Evolutionary conservation across 2,797 vertebrate genomes (phyloP).

Genomic region (Acanthurus lineatus): DNA sequence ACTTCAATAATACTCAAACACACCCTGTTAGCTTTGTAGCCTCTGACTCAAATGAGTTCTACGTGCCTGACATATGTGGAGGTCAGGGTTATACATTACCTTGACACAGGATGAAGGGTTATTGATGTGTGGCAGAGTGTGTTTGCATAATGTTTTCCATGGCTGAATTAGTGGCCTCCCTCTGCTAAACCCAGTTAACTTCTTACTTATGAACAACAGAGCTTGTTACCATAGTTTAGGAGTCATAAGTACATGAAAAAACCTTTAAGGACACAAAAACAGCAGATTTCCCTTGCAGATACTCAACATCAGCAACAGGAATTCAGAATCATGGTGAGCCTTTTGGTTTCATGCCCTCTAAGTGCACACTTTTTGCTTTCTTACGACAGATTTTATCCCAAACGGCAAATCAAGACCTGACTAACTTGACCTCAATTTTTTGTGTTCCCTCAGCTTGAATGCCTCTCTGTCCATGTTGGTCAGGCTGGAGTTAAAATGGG

Average conservation of each 20-base stretch:
- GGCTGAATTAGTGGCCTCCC: constrained; percentile 27
- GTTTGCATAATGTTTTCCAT: constrained; percentile 29
- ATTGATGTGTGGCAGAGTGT: constrained; percentile 38
- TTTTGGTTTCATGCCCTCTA: constrained; percentile 1
- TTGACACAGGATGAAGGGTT: background rate
- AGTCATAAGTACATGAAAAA: constrained; percentile 38
- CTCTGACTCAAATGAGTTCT: constrained; percentile 1
- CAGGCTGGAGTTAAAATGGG: constrained; percentile 80
- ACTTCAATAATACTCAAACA: constrained; percentile 14
- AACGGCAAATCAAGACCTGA: background rate
- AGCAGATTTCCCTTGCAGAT: constrained; percentile 6
- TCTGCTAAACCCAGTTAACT: constrained; percentile 23
- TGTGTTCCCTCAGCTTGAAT: constrained; percentile 68
- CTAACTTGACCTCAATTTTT: background rate
- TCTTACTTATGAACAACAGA: constrained; percentile 31
- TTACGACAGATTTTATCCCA: background rate
- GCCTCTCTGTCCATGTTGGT: constrained; percentile 73
- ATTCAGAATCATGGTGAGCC: constrained; percentile 63
- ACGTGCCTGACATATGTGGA: background rate
- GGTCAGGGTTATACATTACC: constrained; percentile 53
- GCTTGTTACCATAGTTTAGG: constrained; percentile 35
- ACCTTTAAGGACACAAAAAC: background rate
- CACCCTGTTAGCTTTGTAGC: constrained; percentile 2
- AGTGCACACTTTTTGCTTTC: background rate
- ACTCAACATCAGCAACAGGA: constrained; percentile 31